These are phyloP conservation scores for Cyrtorhinus lividipennis DNA, from an alignment of 1,140 invertebrate species.

Conservation along the genomic window DNA sequence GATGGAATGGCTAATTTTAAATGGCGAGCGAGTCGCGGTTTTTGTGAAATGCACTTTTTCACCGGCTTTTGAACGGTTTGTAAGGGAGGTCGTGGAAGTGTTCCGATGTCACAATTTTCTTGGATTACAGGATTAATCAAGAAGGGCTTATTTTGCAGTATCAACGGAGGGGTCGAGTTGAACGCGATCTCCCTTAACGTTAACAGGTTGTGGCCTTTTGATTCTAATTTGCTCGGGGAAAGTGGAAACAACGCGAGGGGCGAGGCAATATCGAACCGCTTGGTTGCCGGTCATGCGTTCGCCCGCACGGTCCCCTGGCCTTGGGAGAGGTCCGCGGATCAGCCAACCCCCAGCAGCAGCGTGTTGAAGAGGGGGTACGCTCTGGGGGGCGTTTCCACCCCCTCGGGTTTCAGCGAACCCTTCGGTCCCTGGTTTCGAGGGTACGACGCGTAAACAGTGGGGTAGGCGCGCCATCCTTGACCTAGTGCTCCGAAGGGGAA, in stretches of 20 bases:
- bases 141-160: too few species aligned
- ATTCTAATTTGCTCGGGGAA: background rate
- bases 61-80: too few species aligned
- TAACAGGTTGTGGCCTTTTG: background rate
- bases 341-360: too few species aligned
- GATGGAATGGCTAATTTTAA: too few species aligned
- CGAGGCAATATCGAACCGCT: constrained; percentile 2
- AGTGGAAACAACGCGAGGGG: background rate
- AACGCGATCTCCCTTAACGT: too few species aligned
- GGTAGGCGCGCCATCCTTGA: background rate
- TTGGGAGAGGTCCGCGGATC: background rate
- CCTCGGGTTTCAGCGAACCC: background rate
- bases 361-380: too few species aligned
- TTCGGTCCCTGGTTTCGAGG: background rate
- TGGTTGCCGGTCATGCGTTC: background rate
- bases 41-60: too few species aligned
- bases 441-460: background rate
- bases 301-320: background rate
- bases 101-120: too few species aligned
- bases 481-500: background rate
- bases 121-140: too few species aligned
- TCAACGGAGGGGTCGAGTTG: too few species aligned
- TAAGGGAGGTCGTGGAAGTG: too few species aligned
- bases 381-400: background rate
- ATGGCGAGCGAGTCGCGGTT: too few species aligned